Base-by-base conservation (phyloP, 2,888 invertebrate genomes). In the Metalampra italica region DNA sequence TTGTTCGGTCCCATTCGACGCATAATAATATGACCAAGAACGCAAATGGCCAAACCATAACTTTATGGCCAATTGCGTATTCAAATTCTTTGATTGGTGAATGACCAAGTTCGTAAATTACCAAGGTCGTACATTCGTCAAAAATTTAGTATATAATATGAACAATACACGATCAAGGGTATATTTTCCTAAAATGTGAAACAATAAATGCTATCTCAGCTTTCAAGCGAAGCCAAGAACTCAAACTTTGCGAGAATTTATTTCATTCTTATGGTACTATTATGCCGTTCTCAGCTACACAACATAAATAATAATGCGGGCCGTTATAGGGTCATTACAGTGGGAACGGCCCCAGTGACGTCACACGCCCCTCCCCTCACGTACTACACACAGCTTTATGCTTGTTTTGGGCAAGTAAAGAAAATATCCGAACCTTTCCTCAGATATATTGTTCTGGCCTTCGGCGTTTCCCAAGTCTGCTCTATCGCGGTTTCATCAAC, bases 261-360 rank as follows among this genome's bases (percentile, higher is more conserved):
- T 88, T 81, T 86, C 78, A 79, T 83, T 86, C 84, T 85, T 88
- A 88, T 86, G 79, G 80, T 79, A 79, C 82, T 86, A 87, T 87
- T 86, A 88, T 85, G 79, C 84, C 80, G 83, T 83, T 84, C 82
- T 77, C 86, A 82, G 82, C 82, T 81, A 83, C 83, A 87, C 85
- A 88, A 83, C 83, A 87, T 87, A 88, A 87, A 88, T 88, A 88
- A 87, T 86, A 87, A 87, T 82, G 83, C 78, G 75, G 73, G 62
- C 78, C 78, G 84, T 87, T 88, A 87, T 85, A 81, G 80, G 81
- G 81, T 86, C 86, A 86, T 88, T 88, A 85, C 82, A 71, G 81
- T 69, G 71, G 64, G 75, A 80, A 75, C 77, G 79, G 75, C 71
- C 72, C 67, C 68, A 78, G 75, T 81, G 80, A 81, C 80, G 77